Evolutionary conservation across 2,797 vertebrate genomes (phyloP), one percentile per base, ranked within the genome.

Genomic region (Melanotaenia maccullochi): DNA sequence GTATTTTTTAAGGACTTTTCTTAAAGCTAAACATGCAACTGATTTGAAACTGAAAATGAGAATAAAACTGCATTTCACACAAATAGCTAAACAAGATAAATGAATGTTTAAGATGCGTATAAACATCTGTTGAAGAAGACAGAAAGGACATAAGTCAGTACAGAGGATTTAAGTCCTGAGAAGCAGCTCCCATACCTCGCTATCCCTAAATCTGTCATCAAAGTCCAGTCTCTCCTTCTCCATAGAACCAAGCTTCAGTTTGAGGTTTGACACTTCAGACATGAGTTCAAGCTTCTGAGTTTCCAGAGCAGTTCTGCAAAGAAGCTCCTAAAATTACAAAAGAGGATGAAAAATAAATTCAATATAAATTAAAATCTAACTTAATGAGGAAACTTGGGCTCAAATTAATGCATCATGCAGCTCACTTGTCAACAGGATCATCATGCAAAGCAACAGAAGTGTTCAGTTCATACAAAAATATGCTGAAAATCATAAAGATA

Each of bases 271-370:
- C 83, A 98, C 87, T 90, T 99, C 98, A 11, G 97, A 94, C 90
- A 98, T 97, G 66, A 99, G 94, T 49, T 99, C 97, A 44, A 98
- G 78, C 84, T 99, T 99, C 92, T 99, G 98, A 52, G 93, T 97
- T 92, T 99, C 98, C 74, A 99, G 92, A 1, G 96, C 84, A 4
- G 94, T 95, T 87, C 98, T 94, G 86, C 97, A 97, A 78, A 98
- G 78, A 63, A 99, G 96, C 79, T 99, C 98, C 98, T 99, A 22
- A 49, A 49, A n/a, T 22, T 9, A 79, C 68, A 71, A 78, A 33
- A n/a, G 24, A 14, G 63, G 33, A 72, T n/a, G 2, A 56, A 58
- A 6, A 60, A 65, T 72, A 67, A 64, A 63, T 68, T 16, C 1
- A 38, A 44, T 14, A 13, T 24, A 13, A 25, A 25, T 16, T 5